phyloP scores from a whole-genome alignment of 2,888 invertebrate genomes.

The Heliconius sara region DNA sequence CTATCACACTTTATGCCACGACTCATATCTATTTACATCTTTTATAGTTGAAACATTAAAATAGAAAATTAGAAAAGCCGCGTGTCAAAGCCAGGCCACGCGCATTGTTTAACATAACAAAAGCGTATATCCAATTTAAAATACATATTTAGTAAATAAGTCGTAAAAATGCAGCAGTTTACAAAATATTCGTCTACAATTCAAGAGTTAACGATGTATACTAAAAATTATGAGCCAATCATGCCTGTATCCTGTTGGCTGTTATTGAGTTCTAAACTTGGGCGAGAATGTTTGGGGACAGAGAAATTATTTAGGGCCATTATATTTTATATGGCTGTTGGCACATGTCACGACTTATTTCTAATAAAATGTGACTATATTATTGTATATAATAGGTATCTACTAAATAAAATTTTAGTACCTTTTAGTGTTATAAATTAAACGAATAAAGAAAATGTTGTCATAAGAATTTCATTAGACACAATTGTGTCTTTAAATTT shows the following conservation, averaged over 20 bases:
- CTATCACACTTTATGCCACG: too few relatives aligned
- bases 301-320: slow-evolving; percentile 13
- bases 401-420: neutral
- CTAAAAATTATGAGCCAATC: slow-evolving; percentile 41
- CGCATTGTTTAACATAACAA: slow-evolving; percentile 19
- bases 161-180: slow-evolving; percentile 57
- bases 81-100: neutral
- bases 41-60: neutral
- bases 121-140: slow-evolving; percentile 55
- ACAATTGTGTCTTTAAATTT: neutral
- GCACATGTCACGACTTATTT: slow-evolving; percentile 16
- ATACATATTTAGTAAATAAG: slow-evolving; percentile 73
- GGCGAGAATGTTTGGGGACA: slow-evolving; percentile 22
- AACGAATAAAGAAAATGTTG: neutral
- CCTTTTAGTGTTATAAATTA: neutral
- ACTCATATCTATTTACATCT: too few relatives aligned
- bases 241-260: slow-evolving; percentile 38
- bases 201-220: slow-evolving; percentile 58
- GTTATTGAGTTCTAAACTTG: slow-evolving; percentile 39
- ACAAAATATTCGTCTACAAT: slow-evolving; percentile 58
- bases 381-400: neutral
- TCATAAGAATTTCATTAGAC: too few relatives aligned
- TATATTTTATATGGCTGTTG: slow-evolving; percentile 18
- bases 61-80: neutral
- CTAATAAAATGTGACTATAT: slow-evolving; percentile 24